Conservation (phyloP, 2,113 vertebrate genomes). For the Charina bottae region DNA sequence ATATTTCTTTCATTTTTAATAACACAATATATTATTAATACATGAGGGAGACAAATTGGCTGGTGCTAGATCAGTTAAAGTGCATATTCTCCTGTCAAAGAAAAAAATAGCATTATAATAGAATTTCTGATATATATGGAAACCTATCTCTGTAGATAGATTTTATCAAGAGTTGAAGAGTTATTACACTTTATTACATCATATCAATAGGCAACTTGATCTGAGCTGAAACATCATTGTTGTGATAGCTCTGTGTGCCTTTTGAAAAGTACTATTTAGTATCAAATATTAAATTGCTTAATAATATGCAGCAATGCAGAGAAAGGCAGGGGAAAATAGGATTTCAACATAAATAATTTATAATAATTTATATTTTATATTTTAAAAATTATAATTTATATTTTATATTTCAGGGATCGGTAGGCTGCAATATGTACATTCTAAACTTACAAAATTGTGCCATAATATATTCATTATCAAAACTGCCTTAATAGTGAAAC, state of each 20-base stretch:
- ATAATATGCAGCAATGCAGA: slow-evolving; percentile 29
- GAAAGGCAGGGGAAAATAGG: neutral
- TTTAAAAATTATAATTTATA: too few relatives aligned
- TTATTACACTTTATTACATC: slow-evolving; percentile 47
- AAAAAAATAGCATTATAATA: slow-evolving; percentile 32
- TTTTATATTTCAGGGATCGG: neutral
- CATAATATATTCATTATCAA: neutral
- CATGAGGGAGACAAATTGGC: slow-evolving; percentile 3
- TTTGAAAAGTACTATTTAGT: slow-evolving; percentile 39
- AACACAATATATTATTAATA: slow-evolving; percentile 4
- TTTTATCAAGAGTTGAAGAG: slow-evolving; percentile 39
- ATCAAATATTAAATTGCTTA: slow-evolving; percentile 39
- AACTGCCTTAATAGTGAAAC: neutral
- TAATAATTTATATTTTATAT: too few relatives aligned
- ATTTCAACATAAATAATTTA: neutral
- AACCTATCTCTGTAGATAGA: slow-evolving; percentile 32
- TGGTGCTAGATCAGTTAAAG: neutral
- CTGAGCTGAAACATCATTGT: slow-evolving; percentile 35
- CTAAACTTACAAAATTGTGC: neutral
- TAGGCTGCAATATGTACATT: neutral
- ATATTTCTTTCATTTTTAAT: slow-evolving; percentile 13
- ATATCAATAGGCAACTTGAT: slow-evolving; percentile 46
- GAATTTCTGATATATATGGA: slow-evolving; percentile 7
- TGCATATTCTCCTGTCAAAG: slow-evolving; percentile 6
- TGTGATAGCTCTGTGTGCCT: slow-evolving; percentile 27